phyloP scores from a whole-genome alignment of 2,113 vertebrate species.

The Anhinga rufa region DNA sequence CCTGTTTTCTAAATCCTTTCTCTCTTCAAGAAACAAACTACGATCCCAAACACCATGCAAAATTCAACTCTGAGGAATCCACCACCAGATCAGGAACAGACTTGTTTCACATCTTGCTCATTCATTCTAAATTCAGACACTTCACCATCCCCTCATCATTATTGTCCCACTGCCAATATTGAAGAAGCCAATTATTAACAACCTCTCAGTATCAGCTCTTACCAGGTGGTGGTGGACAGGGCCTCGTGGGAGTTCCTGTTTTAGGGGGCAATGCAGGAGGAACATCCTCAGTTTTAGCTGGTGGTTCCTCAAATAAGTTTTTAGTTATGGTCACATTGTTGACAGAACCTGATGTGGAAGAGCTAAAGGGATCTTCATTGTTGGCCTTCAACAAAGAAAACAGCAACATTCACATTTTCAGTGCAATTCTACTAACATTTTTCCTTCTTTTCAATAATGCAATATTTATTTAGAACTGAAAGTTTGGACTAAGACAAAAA shows the following conservation, averaged over 20 bases:
- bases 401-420: not conserved
- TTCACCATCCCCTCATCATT: not conserved
- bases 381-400: conserved; percentile 74
- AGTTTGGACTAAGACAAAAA: not conserved
- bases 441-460: not conserved
- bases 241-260: conserved; percentile 92
- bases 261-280: conserved; percentile 96
- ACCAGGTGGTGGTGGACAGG: conserved; percentile 95
- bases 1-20: not conserved
- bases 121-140: not conserved
- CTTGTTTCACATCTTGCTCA: not conserved
- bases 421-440: not conserved
- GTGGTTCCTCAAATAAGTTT: conserved; percentile 84
- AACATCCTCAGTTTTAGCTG: conserved; percentile 76
- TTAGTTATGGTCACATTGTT: conserved; percentile 74
- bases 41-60: not conserved
- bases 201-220: conserved; percentile 19
- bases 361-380: conserved; percentile 82
- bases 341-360: conserved; percentile 35
- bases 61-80: not conserved
- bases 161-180: not conserved
- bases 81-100: not conserved
- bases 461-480: not conserved
- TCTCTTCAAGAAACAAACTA: not conserved
- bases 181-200: not conserved